Evolutionary conservation across 2,797 vertebrate genomes (phyloP).

Genomic region (Limnodromus scolopaceus): DNA sequence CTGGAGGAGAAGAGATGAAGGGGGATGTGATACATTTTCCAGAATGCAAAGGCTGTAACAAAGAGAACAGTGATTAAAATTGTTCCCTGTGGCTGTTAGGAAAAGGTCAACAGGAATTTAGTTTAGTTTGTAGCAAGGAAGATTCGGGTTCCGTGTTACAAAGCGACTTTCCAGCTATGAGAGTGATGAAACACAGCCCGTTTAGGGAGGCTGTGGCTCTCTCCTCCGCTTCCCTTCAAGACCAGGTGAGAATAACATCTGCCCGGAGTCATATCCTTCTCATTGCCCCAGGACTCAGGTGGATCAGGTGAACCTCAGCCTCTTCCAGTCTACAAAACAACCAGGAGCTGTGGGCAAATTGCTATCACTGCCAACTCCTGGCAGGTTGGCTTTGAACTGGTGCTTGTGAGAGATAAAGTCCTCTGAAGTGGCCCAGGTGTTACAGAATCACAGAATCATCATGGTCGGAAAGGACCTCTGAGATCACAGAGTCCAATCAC

Average conservation of each 20-base stretch:
- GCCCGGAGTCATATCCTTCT: not conserved
- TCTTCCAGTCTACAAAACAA: not conserved
- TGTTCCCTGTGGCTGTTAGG: not conserved
- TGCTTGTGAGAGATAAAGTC: not conserved
- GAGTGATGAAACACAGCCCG: not conserved
- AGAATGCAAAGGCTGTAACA: slow-evolving; percentile 3
- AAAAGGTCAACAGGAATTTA: slow-evolving; percentile 38
- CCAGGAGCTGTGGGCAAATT: rapidly evolving
- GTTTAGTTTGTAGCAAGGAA: slow-evolving; percentile 23
- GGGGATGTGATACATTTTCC: not conserved
- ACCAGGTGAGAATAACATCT: slow-evolving; percentile 14
- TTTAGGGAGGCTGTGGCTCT: not conserved
- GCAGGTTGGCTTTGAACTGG: not conserved
- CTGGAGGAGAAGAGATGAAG: not conserved
- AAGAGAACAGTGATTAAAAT: slow-evolving; percentile 11
- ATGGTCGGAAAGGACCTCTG: no score
- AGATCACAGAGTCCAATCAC: no score
- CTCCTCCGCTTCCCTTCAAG: rapidly evolving
- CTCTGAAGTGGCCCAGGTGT: not conserved
- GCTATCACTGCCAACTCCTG: not conserved
- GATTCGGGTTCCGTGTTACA: not conserved
- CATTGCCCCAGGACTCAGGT: not conserved
- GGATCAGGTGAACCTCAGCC: not conserved
- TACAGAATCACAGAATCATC: no score
- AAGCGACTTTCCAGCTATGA: not conserved